Conservation (phyloP, 1,140 invertebrate species). For the Hylaeus volcanicus region DNA sequence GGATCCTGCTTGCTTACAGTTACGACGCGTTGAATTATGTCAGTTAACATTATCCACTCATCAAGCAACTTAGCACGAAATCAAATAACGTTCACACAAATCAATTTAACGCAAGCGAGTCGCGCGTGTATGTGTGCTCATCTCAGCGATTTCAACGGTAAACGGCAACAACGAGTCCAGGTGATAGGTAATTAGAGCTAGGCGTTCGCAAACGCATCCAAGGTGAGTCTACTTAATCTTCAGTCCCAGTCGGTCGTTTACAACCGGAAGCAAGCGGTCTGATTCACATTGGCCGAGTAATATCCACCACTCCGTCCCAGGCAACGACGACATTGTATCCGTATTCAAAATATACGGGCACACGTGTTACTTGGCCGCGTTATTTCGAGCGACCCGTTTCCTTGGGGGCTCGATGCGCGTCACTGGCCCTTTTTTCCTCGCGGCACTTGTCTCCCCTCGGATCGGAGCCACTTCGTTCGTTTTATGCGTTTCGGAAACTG, state of each 20-base stretch:
- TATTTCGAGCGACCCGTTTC: slow-evolving; percentile 61
- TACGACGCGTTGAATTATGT: neutral
- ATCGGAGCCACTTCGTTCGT: slow-evolving; percentile 49
- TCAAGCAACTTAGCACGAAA: neutral
- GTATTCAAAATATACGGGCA: slow-evolving; percentile 61
- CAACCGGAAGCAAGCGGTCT: slow-evolving; percentile 62
- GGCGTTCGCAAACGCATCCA: slow-evolving; percentile 53
- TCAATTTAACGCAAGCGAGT: slow-evolving; percentile 13
- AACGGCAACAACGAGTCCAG: slow-evolving; percentile 47
- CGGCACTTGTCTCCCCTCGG: slow-evolving; percentile 43
- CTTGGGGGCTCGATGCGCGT: slow-evolving; percentile 49
- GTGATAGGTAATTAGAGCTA: slow-evolving; percentile 61
- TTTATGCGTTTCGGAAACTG: slow-evolving; percentile 75
- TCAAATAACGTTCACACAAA: slow-evolving; percentile 15
- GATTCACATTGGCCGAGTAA: slow-evolving; percentile 53
- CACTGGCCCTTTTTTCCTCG: slow-evolving; percentile 48
- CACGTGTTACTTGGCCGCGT: slow-evolving; percentile 63
- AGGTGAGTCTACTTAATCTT: slow-evolving; percentile 64
- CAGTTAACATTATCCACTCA: neutral
- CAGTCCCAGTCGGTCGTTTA: slow-evolving; percentile 55
- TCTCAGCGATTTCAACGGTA: neutral
- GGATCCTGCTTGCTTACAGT: neutral
- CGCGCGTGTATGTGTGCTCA: neutral
- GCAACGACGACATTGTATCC: slow-evolving; percentile 56
- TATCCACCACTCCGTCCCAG: slow-evolving; percentile 39